Conservation (phyloP, 2,797 vertebrate genomes). For the Mormyrus hasselquistii region DNA sequence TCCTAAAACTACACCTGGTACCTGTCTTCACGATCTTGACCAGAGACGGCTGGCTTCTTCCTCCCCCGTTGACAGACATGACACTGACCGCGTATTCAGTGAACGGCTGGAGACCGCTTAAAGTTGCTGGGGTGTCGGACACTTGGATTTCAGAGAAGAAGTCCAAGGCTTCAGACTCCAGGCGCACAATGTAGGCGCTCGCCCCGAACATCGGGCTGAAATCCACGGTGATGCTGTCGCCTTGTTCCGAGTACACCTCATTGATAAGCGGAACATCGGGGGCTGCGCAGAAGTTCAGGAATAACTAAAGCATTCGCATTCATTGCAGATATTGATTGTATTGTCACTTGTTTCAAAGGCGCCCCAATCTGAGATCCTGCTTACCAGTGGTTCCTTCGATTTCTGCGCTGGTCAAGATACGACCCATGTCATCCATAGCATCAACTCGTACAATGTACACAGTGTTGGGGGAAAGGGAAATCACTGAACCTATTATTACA, state of each 20-base stretch:
- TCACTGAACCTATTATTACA: slow-evolving; percentile 62
- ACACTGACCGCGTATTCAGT: slow-evolving; percentile 74
- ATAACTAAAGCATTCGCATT: not conserved
- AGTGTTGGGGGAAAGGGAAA: slow-evolving; percentile 63
- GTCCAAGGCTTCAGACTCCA: slow-evolving; percentile 46
- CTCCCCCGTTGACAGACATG: slow-evolving; percentile 71
- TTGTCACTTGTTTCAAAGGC: not conserved
- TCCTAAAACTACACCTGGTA: slow-evolving; percentile 38
- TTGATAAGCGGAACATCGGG: slow-evolving; percentile 72
- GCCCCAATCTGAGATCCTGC: not conserved
- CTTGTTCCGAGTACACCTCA: slow-evolving; percentile 79
- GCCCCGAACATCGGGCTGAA: slow-evolving; percentile 72
- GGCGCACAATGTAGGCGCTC: slow-evolving; percentile 71
- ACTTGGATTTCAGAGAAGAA: slow-evolving; percentile 70
- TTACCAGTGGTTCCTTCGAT: slow-evolving; percentile 60
- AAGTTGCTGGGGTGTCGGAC: slow-evolving; percentile 66
- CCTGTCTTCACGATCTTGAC: slow-evolving; percentile 71
- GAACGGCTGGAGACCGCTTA: slow-evolving; percentile 66
- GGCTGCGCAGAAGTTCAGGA: slow-evolving; percentile 50
- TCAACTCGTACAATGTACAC: slow-evolving; percentile 62
- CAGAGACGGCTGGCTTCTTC: slow-evolving; percentile 76
- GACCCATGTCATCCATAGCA: slow-evolving; percentile 59
- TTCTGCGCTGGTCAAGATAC: slow-evolving; percentile 53
- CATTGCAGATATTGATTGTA: not conserved
- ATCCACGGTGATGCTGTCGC: slow-evolving; percentile 82